phyloP scores from a whole-genome alignment of 2,888 invertebrate species.

The Patella caerulea region DNA sequence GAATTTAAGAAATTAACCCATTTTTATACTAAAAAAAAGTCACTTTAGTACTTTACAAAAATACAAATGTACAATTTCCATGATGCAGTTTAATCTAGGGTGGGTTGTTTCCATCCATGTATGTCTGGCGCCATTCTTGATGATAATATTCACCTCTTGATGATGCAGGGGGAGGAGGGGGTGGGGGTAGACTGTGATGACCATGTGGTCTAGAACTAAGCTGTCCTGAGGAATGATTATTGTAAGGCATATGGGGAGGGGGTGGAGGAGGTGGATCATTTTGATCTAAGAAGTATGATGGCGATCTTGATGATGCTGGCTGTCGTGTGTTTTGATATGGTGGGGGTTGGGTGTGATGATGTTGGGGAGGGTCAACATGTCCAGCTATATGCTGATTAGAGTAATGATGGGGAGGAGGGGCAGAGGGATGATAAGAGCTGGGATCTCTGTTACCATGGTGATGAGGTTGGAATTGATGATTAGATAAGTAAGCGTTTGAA shows the following conservation, averaged over 20 bases:
- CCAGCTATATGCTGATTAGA: slow-evolving; percentile 23
- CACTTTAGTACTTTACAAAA: too few species aligned
- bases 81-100: neutral
- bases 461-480: slow-evolving; percentile 4
- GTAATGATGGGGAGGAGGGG: slow-evolving; percentile 14
- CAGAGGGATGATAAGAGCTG: neutral
- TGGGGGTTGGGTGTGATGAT: slow-evolving; percentile 1
- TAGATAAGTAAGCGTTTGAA: neutral
- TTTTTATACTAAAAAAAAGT: too few species aligned
- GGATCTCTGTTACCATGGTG: slow-evolving; percentile 13
- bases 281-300: slow-evolving; percentile 29
- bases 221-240: neutral
- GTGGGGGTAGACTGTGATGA: neutral
- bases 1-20: too few species aligned
- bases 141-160: slow-evolving; percentile 17
- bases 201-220: neutral
- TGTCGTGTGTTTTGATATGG: slow-evolving; percentile 17
- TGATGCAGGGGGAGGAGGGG: slow-evolving; percentile 22
- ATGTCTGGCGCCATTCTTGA: slow-evolving; percentile 30
- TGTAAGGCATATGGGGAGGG: slow-evolving; percentile 30
- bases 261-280: slow-evolving; percentile 33
- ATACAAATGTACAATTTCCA: too few species aligned
- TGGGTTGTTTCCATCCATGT: slow-evolving; percentile 19
- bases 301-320: slow-evolving; percentile 24
- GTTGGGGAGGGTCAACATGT: slow-evolving; percentile 20